Evolutionary conservation across 2,888 invertebrate genomes (phyloP), one percentile per base, ranked within the genome.

Genomic region (Eristalis tenax): DNA sequence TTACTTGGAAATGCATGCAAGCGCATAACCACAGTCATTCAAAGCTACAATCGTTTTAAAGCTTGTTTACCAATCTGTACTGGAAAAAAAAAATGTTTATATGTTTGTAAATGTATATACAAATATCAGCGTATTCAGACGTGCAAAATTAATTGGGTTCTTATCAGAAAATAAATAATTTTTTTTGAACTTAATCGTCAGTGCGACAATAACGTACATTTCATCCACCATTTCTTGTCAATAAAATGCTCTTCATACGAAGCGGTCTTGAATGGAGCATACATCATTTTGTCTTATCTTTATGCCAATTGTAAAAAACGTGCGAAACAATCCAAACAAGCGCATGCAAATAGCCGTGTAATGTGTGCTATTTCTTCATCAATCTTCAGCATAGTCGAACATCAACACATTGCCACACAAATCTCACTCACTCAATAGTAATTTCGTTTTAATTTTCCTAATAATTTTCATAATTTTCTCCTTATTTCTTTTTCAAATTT

Each of bases 391-490:
- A 35, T 61, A 23, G 10, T 28, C 56, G 65, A 63, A 57, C 57
- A 70, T 71, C 40, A 15, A 59, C 57, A 78, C 43, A 28, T 80
- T 26, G 1, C 63, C 63, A 63, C 68, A 64, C 56, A 63, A 65
- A 78, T 74, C 22, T 63, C 69, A 87, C 89, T 88, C 86, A 89
- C 89, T 89, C 70, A 89, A 76, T 63, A 86, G 74, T 32, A 89
- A 64, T 74, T 88, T 89, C 77, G 88, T 73, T 89, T 89, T 88
- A 35, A 89, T 70, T 77, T 81, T 43, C 59, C 63, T 84, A 43
- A 88, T 65, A 23, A 88, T 65, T 81, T 73, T 77, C 84, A 87
- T 86, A 75, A 71, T 78, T 61, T 56, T 35, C 10, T 75, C 40
- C 26, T 56, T 35, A 32, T 69, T 35, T 23, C 35, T 26, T 26